These are phyloP conservation scores for Chiloscyllium punctatum DNA, from an alignment of 2,797 vertebrate species.

Conservation along the genomic window DNA sequence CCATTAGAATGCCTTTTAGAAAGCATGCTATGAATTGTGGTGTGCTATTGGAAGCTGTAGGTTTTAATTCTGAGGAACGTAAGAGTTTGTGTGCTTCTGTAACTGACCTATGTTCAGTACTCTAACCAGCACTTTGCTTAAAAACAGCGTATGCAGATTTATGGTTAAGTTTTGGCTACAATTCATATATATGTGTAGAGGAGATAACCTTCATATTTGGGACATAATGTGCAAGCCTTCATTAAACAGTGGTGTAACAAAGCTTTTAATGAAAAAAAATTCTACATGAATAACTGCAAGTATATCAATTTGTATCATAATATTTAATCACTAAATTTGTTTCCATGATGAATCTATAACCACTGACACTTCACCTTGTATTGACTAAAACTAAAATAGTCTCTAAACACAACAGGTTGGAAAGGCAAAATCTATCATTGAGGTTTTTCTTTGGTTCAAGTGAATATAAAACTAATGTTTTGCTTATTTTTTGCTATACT, in stretches of 20 bases:
- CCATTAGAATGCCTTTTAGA: neutral
- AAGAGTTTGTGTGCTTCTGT: neutral
- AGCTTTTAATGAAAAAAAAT: neutral
- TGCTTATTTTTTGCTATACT: neutral
- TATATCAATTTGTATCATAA: neutral
- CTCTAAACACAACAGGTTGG: neutral
- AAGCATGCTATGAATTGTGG: neutral
- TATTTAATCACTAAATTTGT: neutral
- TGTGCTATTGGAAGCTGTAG: neutral
- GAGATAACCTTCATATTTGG: neutral
- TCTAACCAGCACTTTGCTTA: neutral
- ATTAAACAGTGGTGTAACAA: neutral
- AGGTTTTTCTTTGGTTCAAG: neutral
- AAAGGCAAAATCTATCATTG: constrained; percentile 4
- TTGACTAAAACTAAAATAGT: neutral
- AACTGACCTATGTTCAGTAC: neutral
- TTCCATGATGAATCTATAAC: neutral
- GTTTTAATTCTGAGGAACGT: neutral
- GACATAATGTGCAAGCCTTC: neutral
- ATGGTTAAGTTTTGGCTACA: neutral
- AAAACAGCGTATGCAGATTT: neutral
- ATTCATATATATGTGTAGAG: neutral
- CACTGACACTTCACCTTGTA: neutral
- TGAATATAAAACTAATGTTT: neutral
- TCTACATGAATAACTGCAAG: neutral